Base-by-base conservation (phyloP, 2,113 vertebrate genomes). In the Athene cunicularia region DNA sequence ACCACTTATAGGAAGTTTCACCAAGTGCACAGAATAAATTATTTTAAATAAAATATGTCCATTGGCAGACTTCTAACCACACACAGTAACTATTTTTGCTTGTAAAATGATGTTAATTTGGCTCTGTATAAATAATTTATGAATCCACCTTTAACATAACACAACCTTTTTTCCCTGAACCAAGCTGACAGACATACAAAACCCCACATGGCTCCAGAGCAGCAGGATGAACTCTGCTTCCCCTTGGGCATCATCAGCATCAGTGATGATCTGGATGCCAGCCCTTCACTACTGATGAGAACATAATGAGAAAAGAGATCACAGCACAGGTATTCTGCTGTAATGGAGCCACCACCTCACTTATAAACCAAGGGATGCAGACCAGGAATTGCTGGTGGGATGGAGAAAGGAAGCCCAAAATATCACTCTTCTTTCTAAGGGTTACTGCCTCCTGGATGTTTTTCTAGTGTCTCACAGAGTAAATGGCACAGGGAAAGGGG, bases 1-100 rank as follows among this genome's bases (percentile, higher is more conserved):
- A 84, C 15, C 23, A 32, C 52, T 45, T 77, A 93, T 79, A 80
- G 43, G 43, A 63, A 0, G 0, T 63, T 60, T 72, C 64, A 83
- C 39, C 35, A 58, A 88, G 47, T 4, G 28, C 39, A 84, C 32
- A 59, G 45, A 89, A 59, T 20, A 88, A 93, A 59, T 74, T 26
- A 60, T 58, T 82, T 91, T 35, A 85, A 76, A 87, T 49, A 91
- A 95, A 96, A 35, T 19, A 53, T 35, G 22, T 41, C 64, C 37
- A 19, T 8, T 74, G 58, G 47, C 77, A 85, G 53, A 43, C 70
- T 72, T 24, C 45, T 92, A 80, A 82, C 27, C 74, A 30, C 58
- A 64, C 53, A 50, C 37, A 52, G 47, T 11, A 63, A 80, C 81
- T 80, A 50, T 53, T 82, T 55, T 58, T 80, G 53, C 71, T 67